Evolutionary conservation across 2,888 invertebrate genomes (phyloP).

Genomic region (Patella ulyssiponensis): DNA sequence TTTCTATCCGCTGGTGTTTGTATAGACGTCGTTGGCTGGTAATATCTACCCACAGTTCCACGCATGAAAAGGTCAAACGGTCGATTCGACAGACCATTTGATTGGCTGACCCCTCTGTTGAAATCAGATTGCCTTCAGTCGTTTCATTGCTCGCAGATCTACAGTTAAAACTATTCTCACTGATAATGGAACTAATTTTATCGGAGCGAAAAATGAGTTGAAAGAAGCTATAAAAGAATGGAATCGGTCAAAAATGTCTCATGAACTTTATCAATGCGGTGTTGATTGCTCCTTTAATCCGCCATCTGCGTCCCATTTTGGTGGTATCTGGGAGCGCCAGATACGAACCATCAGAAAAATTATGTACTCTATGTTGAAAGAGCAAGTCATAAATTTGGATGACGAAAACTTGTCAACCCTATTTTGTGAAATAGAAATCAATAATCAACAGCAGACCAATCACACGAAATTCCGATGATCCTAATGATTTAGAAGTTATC

Average conservation of each 20-base stretch:
- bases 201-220: too few relatives aligned
- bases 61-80: too few relatives aligned
- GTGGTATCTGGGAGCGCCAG: too few relatives aligned
- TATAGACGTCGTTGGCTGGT: too few relatives aligned
- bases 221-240: slow-evolving; percentile 28
- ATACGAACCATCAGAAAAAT: slow-evolving; percentile 34
- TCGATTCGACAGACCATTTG: too few relatives aligned
- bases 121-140: slow-evolving; percentile 22
- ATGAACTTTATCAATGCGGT: slow-evolving; percentile 24
- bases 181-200: too few relatives aligned
- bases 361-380: slow-evolving; percentile 25
- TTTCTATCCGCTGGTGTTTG: too few relatives aligned
- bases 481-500: slow-evolving; percentile 28
- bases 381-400: slow-evolving; percentile 27
- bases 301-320: too few relatives aligned
- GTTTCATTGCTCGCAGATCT: slow-evolving; percentile 31
- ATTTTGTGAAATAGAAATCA: slow-evolving; percentile 35
- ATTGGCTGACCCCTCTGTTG: too few relatives aligned
- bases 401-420: slow-evolving; percentile 36
- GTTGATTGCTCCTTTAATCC: slow-evolving; percentile 39
- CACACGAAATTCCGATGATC: slow-evolving; percentile 23
- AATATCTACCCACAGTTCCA: too few relatives aligned
- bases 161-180: slow-evolving; percentile 13
- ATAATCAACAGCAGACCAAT: slow-evolving; percentile 39
- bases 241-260: slow-evolving; percentile 27